phyloP scores from a whole-genome alignment of 2,888 invertebrate genomes.

The Drosophila kokeensis region DNA sequence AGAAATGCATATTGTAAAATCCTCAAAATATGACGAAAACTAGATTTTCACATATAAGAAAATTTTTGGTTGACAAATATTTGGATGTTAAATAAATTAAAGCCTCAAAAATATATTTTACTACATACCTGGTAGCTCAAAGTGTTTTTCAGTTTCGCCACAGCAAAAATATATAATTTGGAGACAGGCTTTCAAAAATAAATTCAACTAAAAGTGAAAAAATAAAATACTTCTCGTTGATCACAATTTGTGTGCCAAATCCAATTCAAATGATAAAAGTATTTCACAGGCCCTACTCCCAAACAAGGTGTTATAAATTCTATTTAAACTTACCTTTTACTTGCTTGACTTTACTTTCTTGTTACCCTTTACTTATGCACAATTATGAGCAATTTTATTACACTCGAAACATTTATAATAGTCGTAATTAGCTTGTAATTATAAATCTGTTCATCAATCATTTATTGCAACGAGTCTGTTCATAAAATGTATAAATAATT shows the following conservation, averaged over 20 bases:
- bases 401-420: background rate
- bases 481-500: conserved; percentile 40
- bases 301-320: background rate
- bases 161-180: too few species aligned
- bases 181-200: too few species aligned
- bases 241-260: background rate
- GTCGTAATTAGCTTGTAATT: background rate
- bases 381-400: conserved; percentile 5
- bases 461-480: conserved; percentile 8
- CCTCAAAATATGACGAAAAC: background rate
- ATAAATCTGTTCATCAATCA: conserved; percentile 14
- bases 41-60: background rate
- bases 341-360: background rate
- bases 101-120: background rate
- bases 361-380: background rate
- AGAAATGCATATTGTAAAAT: background rate
- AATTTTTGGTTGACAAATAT: background rate
- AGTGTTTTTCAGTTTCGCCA: too few species aligned
- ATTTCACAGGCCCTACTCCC: background rate
- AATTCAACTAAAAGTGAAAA: background rate
- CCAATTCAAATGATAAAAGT: background rate
- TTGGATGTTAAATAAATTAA: background rate
- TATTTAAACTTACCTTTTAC: background rate
- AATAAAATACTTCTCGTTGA: accelerated
- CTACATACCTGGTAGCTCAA: background rate